Evolutionary conservation across 2,113 vertebrate species (phyloP).

Genomic region (Trogon melanurus): DNA sequence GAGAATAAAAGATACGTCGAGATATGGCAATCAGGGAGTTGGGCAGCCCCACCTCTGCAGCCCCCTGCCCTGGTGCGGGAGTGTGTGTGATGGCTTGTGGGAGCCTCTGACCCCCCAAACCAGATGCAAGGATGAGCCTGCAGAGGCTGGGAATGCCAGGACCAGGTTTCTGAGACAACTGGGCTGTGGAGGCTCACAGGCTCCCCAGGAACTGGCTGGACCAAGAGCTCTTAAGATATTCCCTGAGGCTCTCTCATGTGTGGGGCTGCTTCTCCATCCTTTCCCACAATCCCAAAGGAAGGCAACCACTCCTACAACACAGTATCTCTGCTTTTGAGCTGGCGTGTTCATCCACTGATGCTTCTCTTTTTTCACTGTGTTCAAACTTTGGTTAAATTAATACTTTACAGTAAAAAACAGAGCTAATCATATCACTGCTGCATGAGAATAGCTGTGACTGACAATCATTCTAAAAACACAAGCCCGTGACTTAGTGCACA

Average conservation of each 20-base stretch:
- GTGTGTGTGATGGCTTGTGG: accelerated
- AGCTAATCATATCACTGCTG: slow-evolving; percentile 15
- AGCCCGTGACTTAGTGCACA: slow-evolving; percentile 30
- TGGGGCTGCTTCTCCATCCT: not conserved
- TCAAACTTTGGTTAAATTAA: slow-evolving; percentile 43
- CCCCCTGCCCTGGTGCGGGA: no score
- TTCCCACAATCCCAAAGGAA: not conserved
- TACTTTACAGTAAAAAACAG: slow-evolving; percentile 16
- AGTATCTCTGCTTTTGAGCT: not conserved
- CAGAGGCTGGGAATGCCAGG: not conserved
- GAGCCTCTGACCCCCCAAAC: not conserved
- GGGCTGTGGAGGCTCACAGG: not conserved
- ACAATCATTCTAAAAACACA: slow-evolving; percentile 36
- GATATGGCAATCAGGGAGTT: not conserved
- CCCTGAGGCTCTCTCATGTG: not conserved
- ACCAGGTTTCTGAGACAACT: not conserved
- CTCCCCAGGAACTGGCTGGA: not conserved
- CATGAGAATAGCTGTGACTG: slow-evolving; percentile 34
- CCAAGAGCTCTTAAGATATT: not conserved
- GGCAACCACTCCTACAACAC: not conserved
- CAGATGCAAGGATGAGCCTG: not conserved
- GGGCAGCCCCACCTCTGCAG: not conserved
- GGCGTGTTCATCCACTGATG: not conserved
- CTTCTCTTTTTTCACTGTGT: not conserved
- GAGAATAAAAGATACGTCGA: not conserved